Evolutionary conservation across 2,797 vertebrate genomes (phyloP), one percentile per base, ranked within the genome.

Genomic region (Prunella strophiata): DNA sequence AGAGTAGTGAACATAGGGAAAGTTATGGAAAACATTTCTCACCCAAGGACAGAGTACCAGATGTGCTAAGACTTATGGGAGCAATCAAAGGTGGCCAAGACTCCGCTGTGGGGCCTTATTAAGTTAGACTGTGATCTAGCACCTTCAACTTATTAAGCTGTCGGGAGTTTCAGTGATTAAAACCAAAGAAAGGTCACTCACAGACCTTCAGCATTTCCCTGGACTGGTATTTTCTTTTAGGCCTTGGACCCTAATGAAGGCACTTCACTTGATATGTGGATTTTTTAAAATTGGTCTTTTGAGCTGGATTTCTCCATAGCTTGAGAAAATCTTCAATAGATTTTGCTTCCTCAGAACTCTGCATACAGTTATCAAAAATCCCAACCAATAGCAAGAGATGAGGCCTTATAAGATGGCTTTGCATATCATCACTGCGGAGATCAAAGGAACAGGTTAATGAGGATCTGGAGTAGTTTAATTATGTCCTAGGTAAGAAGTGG

Each of bases 131-230:
- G 98, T 98, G 98, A 99, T 99, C 98, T 98, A 98, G 98, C 98
- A 99, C 99, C 99, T 99, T 99, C 99, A 98, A 99, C 98, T 99
- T 99, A 99, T 99, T 99, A 99, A 99, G 98, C 98, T 99, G 99
- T 99, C 98, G 97, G 98, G 98, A 99, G 98, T 98, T 99, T 98
- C 98, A 98, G 98, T 99, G 99, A 99, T 99, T 99, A 99, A 99
- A 99, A 99, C 98, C 98, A 99, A 99, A 98, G 98, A 99, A 99
- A 99, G 99, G 99, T 99, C 99, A 99, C 97, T 96, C 79, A 84
- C 95, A 98, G 99, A 99, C 99, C 98, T 99, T 99, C 98, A 97
- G 98, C 98, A 98, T 98, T 98, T 98, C 98, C 97, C 98, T 98
- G 98, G 97, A 97, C 98, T 99, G 98, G 97, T 98, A 98, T 99